These are phyloP conservation scores for Smittia sp. DNA, from an alignment of 2,888 invertebrate genomes.

Conservation along the genomic window DNA sequence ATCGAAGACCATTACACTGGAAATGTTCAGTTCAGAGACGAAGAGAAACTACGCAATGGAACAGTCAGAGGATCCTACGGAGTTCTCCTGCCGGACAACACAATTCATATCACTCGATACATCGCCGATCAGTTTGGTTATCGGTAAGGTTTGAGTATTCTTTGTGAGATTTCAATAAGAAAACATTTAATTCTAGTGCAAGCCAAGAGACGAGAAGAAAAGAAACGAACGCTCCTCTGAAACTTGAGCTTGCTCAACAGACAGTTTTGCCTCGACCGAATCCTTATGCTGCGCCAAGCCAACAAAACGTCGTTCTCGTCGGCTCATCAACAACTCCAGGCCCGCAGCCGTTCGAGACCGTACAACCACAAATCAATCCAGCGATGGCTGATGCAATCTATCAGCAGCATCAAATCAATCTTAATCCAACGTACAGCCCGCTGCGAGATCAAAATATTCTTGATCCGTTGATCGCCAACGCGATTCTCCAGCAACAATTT, in stretches of 20 bases:
- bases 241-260: constrained; percentile 6
- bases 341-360: neutral
- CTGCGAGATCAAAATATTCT: constrained; percentile 41
- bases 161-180: neutral
- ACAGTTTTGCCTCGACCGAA: neutral
- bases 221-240: neutral
- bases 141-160: constrained; percentile 54
- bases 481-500: constrained; percentile 41
- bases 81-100: constrained; percentile 63
- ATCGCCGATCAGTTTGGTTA: constrained; percentile 66
- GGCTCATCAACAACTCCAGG: neutral
- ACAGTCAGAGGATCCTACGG: constrained; percentile 72
- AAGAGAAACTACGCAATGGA: constrained; percentile 68
- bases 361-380: constrained; percentile 44
- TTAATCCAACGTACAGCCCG: constrained; percentile 46
- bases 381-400: constrained; percentile 46
- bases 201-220: constrained; percentile 19
- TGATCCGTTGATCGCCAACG: constrained; percentile 41
- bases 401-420: constrained; percentile 47
- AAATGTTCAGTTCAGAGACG: constrained; percentile 69
- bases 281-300: neutral
- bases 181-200: constrained; percentile 25
- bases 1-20: constrained; percentile 62
- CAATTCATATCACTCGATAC: constrained; percentile 61
- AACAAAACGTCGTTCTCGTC: neutral